phyloP scores from a whole-genome alignment of 2,113 vertebrate genomes.

The Hemichromis elongatus region DNA sequence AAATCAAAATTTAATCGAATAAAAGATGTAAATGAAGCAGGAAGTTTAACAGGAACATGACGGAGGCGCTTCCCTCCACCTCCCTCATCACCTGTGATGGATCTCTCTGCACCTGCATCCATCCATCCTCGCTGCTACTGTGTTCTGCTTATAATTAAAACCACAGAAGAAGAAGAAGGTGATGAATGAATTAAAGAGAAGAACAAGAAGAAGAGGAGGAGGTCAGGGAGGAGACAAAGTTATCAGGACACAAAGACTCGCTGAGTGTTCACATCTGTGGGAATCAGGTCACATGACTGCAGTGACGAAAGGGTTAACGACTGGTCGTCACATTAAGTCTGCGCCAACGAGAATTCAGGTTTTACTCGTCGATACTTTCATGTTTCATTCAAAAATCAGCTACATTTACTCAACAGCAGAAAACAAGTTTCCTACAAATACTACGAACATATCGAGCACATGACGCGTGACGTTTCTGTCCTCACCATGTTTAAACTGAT shows the following conservation, averaged over 20 bases:
- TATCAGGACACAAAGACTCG: not conserved
- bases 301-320: not conserved
- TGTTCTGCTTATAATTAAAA: slow-evolving; percentile 22
- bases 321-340: not conserved
- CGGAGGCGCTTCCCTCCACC: not conserved
- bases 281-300: not conserved
- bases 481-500: not conserved
- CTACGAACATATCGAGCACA: not conserved
- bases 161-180: not conserved
- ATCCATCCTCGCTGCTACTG: not conserved
- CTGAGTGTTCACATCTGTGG: not conserved
- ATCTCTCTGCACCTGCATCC: not conserved
- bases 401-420: not conserved
- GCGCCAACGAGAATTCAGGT: not conserved
- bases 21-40: not conserved
- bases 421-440: not conserved
- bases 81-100: not conserved
- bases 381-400: accelerated
- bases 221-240: not conserved
- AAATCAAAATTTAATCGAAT: not conserved
- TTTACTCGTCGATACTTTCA: accelerated
- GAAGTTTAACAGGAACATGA: not conserved
- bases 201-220: not conserved
- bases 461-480: not conserved
- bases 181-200: slow-evolving; percentile 7